phyloP scores from a whole-genome alignment of 2,797 vertebrate species.

The Vultur gryphus region DNA sequence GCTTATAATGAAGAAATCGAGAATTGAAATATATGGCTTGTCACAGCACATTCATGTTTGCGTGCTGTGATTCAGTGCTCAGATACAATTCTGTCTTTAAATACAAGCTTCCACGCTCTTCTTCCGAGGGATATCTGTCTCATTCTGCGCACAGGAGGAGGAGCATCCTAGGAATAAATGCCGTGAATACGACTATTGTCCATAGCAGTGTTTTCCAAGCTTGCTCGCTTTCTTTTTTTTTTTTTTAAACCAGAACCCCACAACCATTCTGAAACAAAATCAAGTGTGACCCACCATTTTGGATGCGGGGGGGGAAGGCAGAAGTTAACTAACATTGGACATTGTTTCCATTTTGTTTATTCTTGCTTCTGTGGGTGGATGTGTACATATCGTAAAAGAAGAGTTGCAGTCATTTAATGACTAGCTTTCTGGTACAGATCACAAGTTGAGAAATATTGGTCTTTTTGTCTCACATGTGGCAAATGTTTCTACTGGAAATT shows the following conservation, averaged over 20 bases:
- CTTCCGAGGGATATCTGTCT: not conserved
- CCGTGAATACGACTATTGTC: not conserved
- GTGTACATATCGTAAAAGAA: not conserved
- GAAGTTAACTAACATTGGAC: not conserved
- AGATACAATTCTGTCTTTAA: not conserved
- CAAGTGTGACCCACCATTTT: not conserved
- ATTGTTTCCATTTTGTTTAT: not conserved
- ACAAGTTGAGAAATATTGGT: not conserved
- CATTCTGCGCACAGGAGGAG: not conserved
- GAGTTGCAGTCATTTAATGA: not conserved
- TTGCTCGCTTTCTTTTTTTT: fast-evolving
- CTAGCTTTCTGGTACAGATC: not conserved
- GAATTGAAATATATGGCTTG: not conserved
- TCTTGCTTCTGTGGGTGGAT: not conserved
- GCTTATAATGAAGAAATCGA: not conserved
- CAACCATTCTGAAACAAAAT: not conserved
- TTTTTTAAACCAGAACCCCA: not conserved
- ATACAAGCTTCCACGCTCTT: not conserved
- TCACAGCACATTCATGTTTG: not conserved
- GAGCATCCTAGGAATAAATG: not conserved
- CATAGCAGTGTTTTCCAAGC: not conserved
- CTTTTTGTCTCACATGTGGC: not conserved
- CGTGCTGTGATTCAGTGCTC: not conserved
- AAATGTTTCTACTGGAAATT: not conserved
- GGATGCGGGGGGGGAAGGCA: too few relatives aligned